phyloP scores from a whole-genome alignment of 2,888 invertebrate species.

The Parelbella ahira region DNA sequence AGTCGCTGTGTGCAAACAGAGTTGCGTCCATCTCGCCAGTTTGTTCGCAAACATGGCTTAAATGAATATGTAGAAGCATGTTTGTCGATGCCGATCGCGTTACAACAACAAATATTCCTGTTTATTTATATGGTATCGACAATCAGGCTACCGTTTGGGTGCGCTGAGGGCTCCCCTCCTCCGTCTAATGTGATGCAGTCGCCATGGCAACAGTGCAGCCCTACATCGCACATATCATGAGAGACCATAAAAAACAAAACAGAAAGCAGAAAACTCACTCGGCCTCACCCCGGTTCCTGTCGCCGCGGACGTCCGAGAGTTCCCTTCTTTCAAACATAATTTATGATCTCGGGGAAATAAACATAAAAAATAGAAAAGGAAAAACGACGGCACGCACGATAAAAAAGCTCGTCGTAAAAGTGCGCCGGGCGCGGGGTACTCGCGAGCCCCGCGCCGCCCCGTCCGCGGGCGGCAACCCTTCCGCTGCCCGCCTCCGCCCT shows the following conservation, averaged over 20 bases:
- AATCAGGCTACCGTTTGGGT: slow-evolving; percentile 37
- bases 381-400: slow-evolving; percentile 81
- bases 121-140: slow-evolving; percentile 52
- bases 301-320: slow-evolving; percentile 75
- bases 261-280: slow-evolving; percentile 68
- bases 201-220: slow-evolving; percentile 69
- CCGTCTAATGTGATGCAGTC: slow-evolving; percentile 70
- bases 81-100: slow-evolving; percentile 65
- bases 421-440: slow-evolving; percentile 56
- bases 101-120: slow-evolving; percentile 69
- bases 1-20: slow-evolving; percentile 55
- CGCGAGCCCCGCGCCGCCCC: slow-evolving; percentile 42
- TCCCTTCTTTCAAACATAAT: slow-evolving; percentile 82
- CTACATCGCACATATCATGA: slow-evolving; percentile 46
- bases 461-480: slow-evolving; percentile 73
- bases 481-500: slow-evolving; percentile 64
- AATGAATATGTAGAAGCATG: slow-evolving; percentile 75
- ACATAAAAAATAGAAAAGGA: slow-evolving; percentile 82
- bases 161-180: slow-evolving; percentile 38
- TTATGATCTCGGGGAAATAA: slow-evolving; percentile 81
- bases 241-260: slow-evolving; percentile 73
- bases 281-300: slow-evolving; percentile 75
- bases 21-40: slow-evolving; percentile 67
- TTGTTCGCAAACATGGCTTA: slow-evolving; percentile 71
- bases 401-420: slow-evolving; percentile 79